Evolutionary conservation across 1,140 invertebrate genomes (phyloP).

Genomic region (Euura lappo): DNA sequence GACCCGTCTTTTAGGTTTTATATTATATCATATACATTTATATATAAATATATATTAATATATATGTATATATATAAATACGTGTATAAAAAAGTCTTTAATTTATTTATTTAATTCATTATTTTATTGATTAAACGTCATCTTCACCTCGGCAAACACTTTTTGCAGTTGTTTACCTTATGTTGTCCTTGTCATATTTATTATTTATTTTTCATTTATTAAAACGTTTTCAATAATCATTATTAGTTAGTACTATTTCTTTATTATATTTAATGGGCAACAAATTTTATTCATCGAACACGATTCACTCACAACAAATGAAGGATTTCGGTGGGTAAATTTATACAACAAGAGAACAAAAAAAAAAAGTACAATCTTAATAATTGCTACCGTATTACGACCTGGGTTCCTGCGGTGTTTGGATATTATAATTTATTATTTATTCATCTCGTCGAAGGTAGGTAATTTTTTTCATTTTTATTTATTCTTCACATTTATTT

Average conservation of each 20-base stretch:
- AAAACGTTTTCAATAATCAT: neutral
- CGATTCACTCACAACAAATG: conserved; percentile 3
- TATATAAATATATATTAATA: conserved; percentile 35
- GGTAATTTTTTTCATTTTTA: conserved; percentile 7
- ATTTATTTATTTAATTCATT: conserved; percentile 62
- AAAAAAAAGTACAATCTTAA: too few species aligned
- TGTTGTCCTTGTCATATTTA: conserved; percentile 36
- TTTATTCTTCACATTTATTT: neutral
- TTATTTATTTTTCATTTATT: conserved; percentile 24
- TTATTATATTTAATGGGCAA: neutral
- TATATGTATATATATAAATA: conserved; percentile 34
- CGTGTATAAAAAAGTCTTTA: conserved; percentile 30
- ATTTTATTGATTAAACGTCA: conserved; percentile 61
- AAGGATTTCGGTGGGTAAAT: neutral
- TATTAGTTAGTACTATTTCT: neutral
- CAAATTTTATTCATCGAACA: neutral
- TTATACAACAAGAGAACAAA: neutral
- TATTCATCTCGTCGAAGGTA: neutral
- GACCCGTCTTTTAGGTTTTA: conserved; percentile 58
- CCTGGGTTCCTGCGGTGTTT: conserved; percentile 3
- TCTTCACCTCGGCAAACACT: conserved; percentile 48
- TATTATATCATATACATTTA: conserved; percentile 50
- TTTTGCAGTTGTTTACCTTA: conserved; percentile 47
- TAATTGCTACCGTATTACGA: neutral
- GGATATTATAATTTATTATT: conserved; percentile 1